Evolutionary conservation across 2,888 invertebrate genomes (phyloP).

Genomic region (Platycheirus rosarum): DNA sequence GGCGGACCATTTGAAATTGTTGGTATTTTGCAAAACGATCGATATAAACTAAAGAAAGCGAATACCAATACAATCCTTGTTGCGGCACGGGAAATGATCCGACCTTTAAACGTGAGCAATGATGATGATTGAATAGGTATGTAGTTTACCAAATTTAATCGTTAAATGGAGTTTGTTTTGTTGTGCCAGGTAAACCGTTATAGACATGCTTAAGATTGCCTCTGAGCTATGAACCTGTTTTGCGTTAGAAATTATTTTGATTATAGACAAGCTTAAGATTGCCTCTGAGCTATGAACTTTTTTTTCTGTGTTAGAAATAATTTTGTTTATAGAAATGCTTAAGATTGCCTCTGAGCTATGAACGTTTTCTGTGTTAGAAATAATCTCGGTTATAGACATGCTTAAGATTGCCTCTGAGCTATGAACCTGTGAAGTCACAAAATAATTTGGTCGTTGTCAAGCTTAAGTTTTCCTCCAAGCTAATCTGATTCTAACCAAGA

Average conservation of each 20-base stretch:
- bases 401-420: neutral
- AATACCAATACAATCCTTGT: slow-evolving; percentile 4
- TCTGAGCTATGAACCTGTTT: neutral
- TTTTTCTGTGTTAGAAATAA: neutral
- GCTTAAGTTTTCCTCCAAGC: neutral
- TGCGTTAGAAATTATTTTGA: neutral
- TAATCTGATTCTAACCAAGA: neutral
- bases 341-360: slow-evolving; percentile 6
- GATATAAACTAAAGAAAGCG: slow-evolving; percentile 29
- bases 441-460: neutral
- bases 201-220: neutral
- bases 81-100: slow-evolving; percentile 10
- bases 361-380: neutral
- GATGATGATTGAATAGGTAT: neutral
- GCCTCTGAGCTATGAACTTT: slow-evolving; percentile 8
- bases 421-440: neutral
- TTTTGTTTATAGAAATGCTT: neutral
- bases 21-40: slow-evolving; percentile 35
- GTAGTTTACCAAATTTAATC: no score
- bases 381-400: neutral
- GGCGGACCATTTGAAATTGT: slow-evolving; percentile 42
- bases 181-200: neutral
- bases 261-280: slow-evolving; percentile 11
- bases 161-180: neutral
- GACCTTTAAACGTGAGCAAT: neutral